These are phyloP conservation scores for Rhyacophila evoluta DNA, from an alignment of 2,888 invertebrate species.

Conservation along the genomic window DNA sequence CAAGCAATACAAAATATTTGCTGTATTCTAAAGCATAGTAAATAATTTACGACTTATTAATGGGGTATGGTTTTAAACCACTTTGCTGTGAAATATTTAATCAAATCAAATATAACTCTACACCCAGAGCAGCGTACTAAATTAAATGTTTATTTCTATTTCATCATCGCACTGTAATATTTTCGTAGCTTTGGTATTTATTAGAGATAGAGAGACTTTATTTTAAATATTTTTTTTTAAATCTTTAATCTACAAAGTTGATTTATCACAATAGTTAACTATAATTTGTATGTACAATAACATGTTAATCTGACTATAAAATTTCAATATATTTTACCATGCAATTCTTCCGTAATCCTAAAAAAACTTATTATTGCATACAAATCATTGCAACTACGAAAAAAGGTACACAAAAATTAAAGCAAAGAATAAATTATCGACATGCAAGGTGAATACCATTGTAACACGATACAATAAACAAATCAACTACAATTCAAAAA, in stretches of 20 bases:
- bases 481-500: no score
- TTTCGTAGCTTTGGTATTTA: slow-evolving; percentile 22
- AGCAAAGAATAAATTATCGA: neutral
- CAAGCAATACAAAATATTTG: neutral
- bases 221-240: slow-evolving; percentile 11
- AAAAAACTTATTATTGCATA: slow-evolving; percentile 23
- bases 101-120: neutral
- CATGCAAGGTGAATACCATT: no score
- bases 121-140: neutral
- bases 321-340: slow-evolving; percentile 36
- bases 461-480: no score
- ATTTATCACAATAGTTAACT: slow-evolving; percentile 44
- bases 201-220: slow-evolving; percentile 12
- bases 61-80: neutral
- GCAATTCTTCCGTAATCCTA: slow-evolving; percentile 33
- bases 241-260: slow-evolving; percentile 27
- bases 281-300: slow-evolving; percentile 47
- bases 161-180: neutral
- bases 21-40: neutral
- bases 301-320: slow-evolving; percentile 30
- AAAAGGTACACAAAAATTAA: neutral
- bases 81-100: neutral
- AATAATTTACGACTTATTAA: neutral
- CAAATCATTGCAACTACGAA: slow-evolving; percentile 23
- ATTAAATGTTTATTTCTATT: neutral